Percentiles rank a stretch among this genome's conserved stretches.
Conservation (phyloP, 2,888 invertebrate species). For the Drosophila emarginata region DNA sequence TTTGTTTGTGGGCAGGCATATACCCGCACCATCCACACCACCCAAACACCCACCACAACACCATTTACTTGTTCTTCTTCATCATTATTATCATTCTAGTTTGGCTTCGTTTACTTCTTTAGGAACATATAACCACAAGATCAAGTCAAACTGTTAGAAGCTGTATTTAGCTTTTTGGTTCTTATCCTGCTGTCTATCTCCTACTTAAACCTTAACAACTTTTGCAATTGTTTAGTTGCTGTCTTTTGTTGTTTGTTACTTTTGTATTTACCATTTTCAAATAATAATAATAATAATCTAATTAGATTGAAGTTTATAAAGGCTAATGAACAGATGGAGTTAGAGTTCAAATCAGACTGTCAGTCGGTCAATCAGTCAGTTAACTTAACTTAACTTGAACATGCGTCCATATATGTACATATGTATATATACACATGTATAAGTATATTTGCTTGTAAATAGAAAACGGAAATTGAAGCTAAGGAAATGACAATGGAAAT, state of each 20-base stretch:
- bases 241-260: constrained; percentile 23
- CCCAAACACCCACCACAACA: not conserved
- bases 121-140: constrained; percentile 39
- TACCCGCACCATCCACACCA: not conserved
- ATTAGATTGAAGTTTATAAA: constrained; percentile 58
- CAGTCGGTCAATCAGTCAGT: not conserved
- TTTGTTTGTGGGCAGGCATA: constrained; percentile 56
- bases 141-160: constrained; percentile 33
- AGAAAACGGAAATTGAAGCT: constrained; percentile 1
- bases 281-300: constrained; percentile 68
- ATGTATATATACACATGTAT: too few relatives aligned
- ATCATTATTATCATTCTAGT: not conserved
- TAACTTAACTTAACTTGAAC: too few relatives aligned
- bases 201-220: not conserved
- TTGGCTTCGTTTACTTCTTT: constrained; percentile 25
- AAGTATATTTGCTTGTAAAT: too few relatives aligned
- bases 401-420: too few relatives aligned
- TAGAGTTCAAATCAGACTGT: not conserved
- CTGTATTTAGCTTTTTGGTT: constrained; percentile 27
- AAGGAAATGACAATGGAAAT: not conserved
- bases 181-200: constrained; percentile 7
- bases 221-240: not conserved
- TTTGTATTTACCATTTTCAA: constrained; percentile 48
- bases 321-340: constrained; percentile 15
- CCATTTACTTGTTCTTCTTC: not conserved